Percentiles rank a stretch among this genome's conserved stretches.
These are phyloP conservation scores for Gadus chalcogrammus DNA, from an alignment of 2,113 vertebrate species.

Conservation along the genomic window DNA sequence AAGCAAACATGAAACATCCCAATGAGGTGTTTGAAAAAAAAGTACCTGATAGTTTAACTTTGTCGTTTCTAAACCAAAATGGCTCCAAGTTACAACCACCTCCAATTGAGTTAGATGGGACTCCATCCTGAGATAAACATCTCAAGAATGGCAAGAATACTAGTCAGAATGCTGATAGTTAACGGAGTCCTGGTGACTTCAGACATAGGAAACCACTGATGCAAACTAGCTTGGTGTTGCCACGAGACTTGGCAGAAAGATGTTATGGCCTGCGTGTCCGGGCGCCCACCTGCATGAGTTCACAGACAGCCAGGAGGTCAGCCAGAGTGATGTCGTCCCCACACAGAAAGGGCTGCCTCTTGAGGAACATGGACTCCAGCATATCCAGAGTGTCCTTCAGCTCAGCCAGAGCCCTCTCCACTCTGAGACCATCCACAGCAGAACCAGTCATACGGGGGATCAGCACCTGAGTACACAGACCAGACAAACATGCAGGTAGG, in stretches of 20 bases:
- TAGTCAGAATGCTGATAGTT: too few species aligned
- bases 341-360: slow-evolving; percentile 69
- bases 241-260: neutral
- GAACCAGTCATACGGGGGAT: slow-evolving; percentile 37
- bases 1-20: too few species aligned
- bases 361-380: slow-evolving; percentile 71
- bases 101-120: too few species aligned
- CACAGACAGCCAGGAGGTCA: slow-evolving; percentile 72
- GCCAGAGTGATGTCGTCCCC: slow-evolving; percentile 73
- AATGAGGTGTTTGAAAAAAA: too few species aligned
- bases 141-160: too few species aligned
- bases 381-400: slow-evolving; percentile 59
- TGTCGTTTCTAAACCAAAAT: too few species aligned
- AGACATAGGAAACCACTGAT: neutral
- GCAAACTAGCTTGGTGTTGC: too few species aligned
- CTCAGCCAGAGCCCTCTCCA: slow-evolving; percentile 53
- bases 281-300: slow-evolving; percentile 73
- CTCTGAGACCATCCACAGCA: slow-evolving; percentile 31
- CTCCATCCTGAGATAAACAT: too few species aligned
- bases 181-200: neutral
- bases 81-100: too few species aligned
- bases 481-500: neutral
- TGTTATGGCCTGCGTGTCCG: too few species aligned
- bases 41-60: too few species aligned
- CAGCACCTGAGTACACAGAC: slow-evolving; percentile 53